phyloP scores from a whole-genome alignment of 2,888 invertebrate species.

The Seira musarum region DNA sequence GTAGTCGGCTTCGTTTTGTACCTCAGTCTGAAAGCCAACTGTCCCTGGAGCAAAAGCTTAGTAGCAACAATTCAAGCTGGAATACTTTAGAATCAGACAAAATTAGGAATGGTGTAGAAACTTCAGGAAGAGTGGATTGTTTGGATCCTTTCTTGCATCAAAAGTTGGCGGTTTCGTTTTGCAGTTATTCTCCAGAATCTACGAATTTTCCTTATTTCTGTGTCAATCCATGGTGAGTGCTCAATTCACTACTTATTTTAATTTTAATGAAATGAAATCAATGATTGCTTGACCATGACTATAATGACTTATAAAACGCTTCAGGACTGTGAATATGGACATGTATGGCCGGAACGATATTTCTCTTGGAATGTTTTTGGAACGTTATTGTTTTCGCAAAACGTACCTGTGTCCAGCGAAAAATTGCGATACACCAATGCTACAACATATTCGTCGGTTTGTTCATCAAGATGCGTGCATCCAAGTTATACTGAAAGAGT shows the following conservation, averaged over 20 bases:
- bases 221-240: conserved; percentile 86
- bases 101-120: conserved; percentile 40
- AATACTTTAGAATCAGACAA: conserved; percentile 62
- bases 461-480: conserved; percentile 93
- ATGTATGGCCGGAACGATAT: conserved; percentile 97
- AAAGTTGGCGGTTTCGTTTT: conserved; percentile 89
- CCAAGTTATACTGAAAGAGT: conserved; percentile 79
- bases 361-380: conserved; percentile 93
- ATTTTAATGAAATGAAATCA: too few species aligned
- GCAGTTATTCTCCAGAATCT: conserved; percentile 85
- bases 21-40: conserved; percentile 39
- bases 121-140: conserved; percentile 76
- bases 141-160: conserved; percentile 89
- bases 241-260: conserved; percentile 9
- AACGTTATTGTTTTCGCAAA: conserved; percentile 91
- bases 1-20: conserved; percentile 76
- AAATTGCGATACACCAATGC: conserved; percentile 87
- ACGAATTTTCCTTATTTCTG: conserved; percentile 90
- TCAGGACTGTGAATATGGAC: conserved; percentile 92
- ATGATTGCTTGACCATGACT: too few species aligned
- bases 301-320: too few species aligned
- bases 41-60: conserved; percentile 65
- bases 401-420: conserved; percentile 87
- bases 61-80: conserved; percentile 62
- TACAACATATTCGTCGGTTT: conserved; percentile 90